These are phyloP conservation scores for Coelinius sp. DNA, from an alignment of 2,888 invertebrate genomes.

Conservation along the genomic window DNA sequence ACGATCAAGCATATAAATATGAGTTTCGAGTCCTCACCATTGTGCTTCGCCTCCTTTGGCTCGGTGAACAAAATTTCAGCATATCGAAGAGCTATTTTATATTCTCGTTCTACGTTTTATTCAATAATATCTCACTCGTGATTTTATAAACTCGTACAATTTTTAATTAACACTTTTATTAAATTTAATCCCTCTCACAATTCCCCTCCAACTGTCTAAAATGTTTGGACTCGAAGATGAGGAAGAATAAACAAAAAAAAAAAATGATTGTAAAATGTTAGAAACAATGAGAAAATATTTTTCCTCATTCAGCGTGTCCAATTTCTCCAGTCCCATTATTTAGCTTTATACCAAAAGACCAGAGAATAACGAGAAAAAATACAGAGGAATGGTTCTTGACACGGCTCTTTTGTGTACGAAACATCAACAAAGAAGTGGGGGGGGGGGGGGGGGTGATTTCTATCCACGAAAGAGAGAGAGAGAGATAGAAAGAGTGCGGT, in stretches of 20 bases:
- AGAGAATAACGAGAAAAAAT: conserved; percentile 7
- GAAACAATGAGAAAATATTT: conserved; percentile 10
- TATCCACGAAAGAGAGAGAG: too few relatives aligned
- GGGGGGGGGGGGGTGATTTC: too few relatives aligned
- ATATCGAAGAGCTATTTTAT: conserved; percentile 60
- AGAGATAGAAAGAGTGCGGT: too few relatives aligned
- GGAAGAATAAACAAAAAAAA: not conserved
- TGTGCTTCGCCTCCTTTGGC: conserved; percentile 73
- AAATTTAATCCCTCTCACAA: too few relatives aligned
- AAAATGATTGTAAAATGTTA: not conserved
- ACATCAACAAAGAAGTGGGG: not conserved
- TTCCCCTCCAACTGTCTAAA: not conserved
- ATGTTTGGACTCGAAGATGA: not conserved
- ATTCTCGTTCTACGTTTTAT: not conserved
- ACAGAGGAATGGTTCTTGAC: conserved; percentile 19
- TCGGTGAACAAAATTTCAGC: conserved; percentile 77
- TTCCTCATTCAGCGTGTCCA: conserved; percentile 1
- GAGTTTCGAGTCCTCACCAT: conserved; percentile 65
- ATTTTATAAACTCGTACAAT: too few relatives aligned
- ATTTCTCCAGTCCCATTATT: conserved; percentile 6
- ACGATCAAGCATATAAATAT: conserved; percentile 31
- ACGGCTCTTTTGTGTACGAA: conserved; percentile 1
- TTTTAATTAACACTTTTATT: too few relatives aligned
- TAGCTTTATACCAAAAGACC: conserved; percentile 3
- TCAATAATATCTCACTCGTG: not conserved